Conservation (phyloP, 2,113 vertebrate genomes). For the Antigone vipio region DNA sequence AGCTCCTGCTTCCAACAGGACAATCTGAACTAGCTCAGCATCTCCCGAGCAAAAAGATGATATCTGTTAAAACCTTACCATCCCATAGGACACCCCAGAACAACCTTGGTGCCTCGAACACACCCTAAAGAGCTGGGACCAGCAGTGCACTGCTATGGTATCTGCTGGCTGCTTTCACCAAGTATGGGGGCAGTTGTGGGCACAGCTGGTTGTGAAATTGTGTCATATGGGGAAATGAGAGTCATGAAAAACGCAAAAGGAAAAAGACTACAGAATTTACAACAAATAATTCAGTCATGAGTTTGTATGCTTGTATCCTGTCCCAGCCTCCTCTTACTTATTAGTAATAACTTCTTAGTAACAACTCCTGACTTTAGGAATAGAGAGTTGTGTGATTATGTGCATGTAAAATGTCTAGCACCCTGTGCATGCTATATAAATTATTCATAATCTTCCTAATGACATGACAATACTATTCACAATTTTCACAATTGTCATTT, state of each 20-base stretch:
- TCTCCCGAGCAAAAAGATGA: background rate
- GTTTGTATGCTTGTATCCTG: background rate
- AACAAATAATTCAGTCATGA: background rate
- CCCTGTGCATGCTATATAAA: background rate
- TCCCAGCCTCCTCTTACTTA: background rate
- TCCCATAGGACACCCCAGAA: background rate
- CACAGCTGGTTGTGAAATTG: background rate
- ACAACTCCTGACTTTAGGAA: background rate
- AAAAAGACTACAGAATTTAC: background rate
- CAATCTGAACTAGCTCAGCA: background rate
- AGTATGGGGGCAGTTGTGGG: background rate
- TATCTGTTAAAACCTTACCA: background rate
- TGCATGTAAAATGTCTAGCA: constrained; percentile 5
- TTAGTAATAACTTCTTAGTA: background rate
- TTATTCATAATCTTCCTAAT: constrained; percentile 50
- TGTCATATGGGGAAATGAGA: background rate
- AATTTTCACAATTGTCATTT: constrained; percentile 49
- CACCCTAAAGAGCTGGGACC: background rate
- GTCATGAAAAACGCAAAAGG: background rate
- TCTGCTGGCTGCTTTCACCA: background rate
- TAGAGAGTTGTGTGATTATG: background rate
- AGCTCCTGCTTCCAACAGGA: background rate
- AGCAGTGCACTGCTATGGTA: background rate
- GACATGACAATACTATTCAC: constrained; percentile 33
- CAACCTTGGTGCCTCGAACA: background rate